phyloP scores from a whole-genome alignment of 1,140 invertebrate species.

The Trigoniulus corallinus region DNA sequence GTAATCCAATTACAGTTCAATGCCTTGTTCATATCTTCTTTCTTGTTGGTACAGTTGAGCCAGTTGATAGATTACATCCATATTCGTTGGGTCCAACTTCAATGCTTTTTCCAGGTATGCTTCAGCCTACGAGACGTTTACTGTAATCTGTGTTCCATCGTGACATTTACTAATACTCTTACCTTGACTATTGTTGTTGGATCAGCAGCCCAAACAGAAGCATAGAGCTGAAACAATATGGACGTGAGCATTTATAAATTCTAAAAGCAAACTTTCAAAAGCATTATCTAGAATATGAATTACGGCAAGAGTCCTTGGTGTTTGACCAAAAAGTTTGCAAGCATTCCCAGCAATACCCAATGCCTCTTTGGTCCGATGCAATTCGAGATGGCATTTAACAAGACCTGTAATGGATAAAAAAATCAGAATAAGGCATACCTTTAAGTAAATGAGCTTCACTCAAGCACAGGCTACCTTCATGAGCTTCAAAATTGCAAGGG shows the following conservation, averaged over 20 bases:
- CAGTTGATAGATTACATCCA: constrained; percentile 48
- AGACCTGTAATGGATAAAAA: constrained; percentile 36
- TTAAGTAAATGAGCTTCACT: no score
- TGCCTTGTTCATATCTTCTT: constrained; percentile 25
- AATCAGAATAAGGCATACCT: no score
- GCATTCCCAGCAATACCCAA: constrained; percentile 45
- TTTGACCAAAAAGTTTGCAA: constrained; percentile 49
- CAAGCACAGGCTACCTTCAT: constrained; percentile 33
- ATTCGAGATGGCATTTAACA: constrained; percentile 48
- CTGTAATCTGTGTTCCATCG: no score
- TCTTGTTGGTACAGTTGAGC: constrained; percentile 40
- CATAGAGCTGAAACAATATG: constrained; percentile 42
- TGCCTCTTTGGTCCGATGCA: constrained; percentile 47
- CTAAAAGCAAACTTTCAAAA: no score
- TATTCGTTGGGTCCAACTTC: constrained; percentile 39
- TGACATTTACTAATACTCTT: constrained; percentile 7
- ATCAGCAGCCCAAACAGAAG: constrained; percentile 49
- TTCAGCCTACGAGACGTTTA: constrained; percentile 28
- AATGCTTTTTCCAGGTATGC: constrained; percentile 49
- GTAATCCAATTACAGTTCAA: constrained; percentile 21
- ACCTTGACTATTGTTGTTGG: constrained; percentile 39
- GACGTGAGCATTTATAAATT: constrained; percentile 3
- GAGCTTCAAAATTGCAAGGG: constrained; percentile 41
- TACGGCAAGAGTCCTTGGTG: constrained; percentile 48
- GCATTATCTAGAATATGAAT: no score